Evolutionary conservation across 2,797 vertebrate species (phyloP).

Genomic region (Cygnus olor): DNA sequence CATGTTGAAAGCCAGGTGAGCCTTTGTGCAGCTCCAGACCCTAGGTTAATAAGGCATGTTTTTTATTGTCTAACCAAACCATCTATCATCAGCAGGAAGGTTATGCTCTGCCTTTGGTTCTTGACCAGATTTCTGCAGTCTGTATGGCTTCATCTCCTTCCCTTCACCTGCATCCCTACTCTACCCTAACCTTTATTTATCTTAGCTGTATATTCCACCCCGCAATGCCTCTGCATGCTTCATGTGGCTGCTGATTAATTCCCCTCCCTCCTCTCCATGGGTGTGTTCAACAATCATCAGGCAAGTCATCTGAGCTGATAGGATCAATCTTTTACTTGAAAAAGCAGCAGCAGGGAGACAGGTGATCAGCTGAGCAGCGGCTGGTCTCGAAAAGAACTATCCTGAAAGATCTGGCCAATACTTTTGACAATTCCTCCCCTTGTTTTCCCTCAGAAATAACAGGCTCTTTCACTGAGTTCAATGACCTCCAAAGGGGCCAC

Average conservation of each 20-base stretch:
- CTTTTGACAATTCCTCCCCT: not conserved
- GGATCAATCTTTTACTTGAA: not conserved
- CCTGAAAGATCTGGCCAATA: not conserved
- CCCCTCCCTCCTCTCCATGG: not conserved
- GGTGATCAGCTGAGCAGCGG: not conserved
- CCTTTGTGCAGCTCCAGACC: not conserved
- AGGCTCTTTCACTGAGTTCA: not conserved
- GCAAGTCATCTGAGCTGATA: not conserved
- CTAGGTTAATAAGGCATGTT: not conserved
- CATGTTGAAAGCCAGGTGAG: not conserved
- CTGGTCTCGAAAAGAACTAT: not conserved
- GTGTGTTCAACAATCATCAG: not conserved
- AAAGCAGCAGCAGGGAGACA: not conserved
- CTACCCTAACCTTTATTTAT: not conserved
- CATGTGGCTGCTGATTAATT: not conserved
- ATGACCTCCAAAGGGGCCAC: not conserved
- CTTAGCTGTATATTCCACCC: not conserved
- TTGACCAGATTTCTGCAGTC: not conserved
- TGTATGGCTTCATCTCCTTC: not conserved
- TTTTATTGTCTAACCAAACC: not conserved
- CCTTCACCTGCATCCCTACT: not conserved
- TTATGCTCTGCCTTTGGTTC: not conserved
- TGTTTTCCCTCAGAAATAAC: not conserved
- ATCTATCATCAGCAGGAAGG: not conserved
- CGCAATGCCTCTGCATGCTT: not conserved